Evolutionary conservation across 2,888 invertebrate species (phyloP).

Genomic region (Ichneumoninae sp.): DNA sequence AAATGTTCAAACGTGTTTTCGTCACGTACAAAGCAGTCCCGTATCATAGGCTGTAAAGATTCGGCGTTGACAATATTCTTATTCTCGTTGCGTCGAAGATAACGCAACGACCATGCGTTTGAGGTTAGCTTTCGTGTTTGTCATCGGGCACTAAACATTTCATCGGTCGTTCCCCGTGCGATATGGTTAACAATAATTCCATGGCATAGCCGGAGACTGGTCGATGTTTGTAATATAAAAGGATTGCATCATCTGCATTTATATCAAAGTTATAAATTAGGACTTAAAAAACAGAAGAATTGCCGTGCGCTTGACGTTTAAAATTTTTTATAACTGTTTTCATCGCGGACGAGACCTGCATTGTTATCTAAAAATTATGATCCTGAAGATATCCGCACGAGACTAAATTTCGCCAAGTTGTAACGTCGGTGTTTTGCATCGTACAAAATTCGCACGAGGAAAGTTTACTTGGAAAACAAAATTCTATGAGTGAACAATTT

Average conservation of each 20-base stretch:
- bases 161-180: not conserved
- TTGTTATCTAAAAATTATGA: not conserved
- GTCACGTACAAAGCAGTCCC: not conserved
- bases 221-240: not conserved
- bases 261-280: not conserved
- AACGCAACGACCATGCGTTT: not conserved
- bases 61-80: not conserved
- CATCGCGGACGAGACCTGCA: not conserved
- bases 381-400: no score
- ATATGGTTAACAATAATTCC: not conserved
- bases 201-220: not conserved
- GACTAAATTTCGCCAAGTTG: no score
- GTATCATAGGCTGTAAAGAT: not conserved
- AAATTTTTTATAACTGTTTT: not conserved
- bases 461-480: no score
- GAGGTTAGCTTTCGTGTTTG: slow-evolving; percentile 22
- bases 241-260: not conserved
- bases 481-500: no score
- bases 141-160: not conserved
- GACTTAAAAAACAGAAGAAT: not conserved
- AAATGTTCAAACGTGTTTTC: not conserved
- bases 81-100: not conserved
- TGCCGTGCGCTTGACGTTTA: not conserved
- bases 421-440: no score
- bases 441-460: no score